phyloP scores from a whole-genome alignment of 2,113 vertebrate species.

The Tetrax tetrax region DNA sequence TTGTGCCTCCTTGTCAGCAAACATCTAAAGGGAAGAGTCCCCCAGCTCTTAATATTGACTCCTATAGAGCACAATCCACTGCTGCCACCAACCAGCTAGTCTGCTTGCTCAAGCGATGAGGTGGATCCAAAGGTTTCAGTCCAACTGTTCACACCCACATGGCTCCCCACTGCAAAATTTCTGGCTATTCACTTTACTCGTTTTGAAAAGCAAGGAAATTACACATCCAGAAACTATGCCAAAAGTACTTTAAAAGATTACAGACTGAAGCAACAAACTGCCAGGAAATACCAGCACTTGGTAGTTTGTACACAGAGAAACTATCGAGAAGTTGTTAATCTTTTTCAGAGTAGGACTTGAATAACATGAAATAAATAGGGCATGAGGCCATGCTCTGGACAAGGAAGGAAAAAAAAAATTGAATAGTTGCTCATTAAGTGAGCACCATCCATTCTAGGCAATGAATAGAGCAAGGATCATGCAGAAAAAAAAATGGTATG shows the following conservation, averaged over 20 bases:
- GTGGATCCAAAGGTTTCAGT: not conserved
- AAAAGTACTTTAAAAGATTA: not conserved
- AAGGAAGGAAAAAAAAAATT: not conserved
- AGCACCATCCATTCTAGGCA: not conserved
- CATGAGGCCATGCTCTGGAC: not conserved
- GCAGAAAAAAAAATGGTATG: not conserved
- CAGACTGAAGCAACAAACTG: not conserved
- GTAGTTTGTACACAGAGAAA: not conserved
- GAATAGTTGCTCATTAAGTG: not conserved
- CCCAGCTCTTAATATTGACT: not conserved
- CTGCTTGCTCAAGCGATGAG: not conserved
- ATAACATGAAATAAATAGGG: not conserved
- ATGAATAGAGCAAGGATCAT: not conserved
- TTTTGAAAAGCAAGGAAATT: constrained; percentile 13
- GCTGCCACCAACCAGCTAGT: not conserved
- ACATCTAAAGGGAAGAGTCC: not conserved
- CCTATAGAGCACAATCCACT: not conserved
- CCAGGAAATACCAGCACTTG: not conserved
- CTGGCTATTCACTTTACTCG: not conserved
- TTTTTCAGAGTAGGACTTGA: not conserved
- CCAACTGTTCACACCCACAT: not conserved
- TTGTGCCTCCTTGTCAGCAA: not conserved
- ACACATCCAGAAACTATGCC: not conserved
- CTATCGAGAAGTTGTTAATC: not conserved
- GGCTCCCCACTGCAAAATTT: not conserved